A percentile compares a stretch with the other conserved stretches of the same genome.
These are phyloP conservation scores for Erynnis tages DNA, from an alignment of 2,888 invertebrate genomes.

Conservation along the genomic window DNA sequence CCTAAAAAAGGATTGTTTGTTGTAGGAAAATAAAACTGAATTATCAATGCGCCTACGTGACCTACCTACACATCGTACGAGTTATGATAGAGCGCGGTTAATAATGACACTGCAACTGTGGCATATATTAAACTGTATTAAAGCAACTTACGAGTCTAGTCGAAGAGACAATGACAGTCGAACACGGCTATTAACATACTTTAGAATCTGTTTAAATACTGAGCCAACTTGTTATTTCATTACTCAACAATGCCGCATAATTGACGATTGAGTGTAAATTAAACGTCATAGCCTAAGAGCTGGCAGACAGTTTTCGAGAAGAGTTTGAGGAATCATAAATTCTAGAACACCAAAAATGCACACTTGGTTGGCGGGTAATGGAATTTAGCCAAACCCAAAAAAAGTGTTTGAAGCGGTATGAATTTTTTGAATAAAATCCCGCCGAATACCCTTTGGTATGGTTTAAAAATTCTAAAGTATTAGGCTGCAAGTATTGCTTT, in stretches of 20 bases:
- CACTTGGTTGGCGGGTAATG: too few species aligned
- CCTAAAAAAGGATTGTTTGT: slow-evolving; percentile 26
- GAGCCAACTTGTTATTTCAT: slow-evolving; percentile 42
- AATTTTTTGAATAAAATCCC: too few species aligned
- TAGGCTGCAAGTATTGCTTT: too few species aligned
- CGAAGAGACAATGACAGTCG: slow-evolving; percentile 35
- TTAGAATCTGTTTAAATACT: slow-evolving; percentile 37
- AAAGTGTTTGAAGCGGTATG: too few species aligned
- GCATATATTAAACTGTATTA: slow-evolving; percentile 37
- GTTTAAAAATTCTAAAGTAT: too few species aligned
- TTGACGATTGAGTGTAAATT: slow-evolving; percentile 43
- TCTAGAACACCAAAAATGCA: too few species aligned
- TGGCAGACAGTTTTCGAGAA: too few species aligned
- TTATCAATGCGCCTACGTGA: slow-evolving; percentile 59
- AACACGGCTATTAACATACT: slow-evolving; percentile 37
- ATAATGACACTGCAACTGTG: slow-evolving; percentile 25
- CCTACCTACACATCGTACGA: slow-evolving; percentile 60
- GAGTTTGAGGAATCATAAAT: slow-evolving; percentile 33
- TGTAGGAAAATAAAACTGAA: slow-evolving; percentile 32
- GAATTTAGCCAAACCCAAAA: too few species aligned
- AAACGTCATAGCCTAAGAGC: too few species aligned
- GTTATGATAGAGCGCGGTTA: slow-evolving; percentile 42
- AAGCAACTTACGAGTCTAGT: slow-evolving; percentile 28
- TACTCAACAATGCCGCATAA: slow-evolving; percentile 51
- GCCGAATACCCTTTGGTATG: too few species aligned